Percentiles rank a stretch among this genome's conserved stretches.
Evolutionary conservation across 2,888 invertebrate species (phyloP).

Genomic region (Trichopoda pennipes): DNA sequence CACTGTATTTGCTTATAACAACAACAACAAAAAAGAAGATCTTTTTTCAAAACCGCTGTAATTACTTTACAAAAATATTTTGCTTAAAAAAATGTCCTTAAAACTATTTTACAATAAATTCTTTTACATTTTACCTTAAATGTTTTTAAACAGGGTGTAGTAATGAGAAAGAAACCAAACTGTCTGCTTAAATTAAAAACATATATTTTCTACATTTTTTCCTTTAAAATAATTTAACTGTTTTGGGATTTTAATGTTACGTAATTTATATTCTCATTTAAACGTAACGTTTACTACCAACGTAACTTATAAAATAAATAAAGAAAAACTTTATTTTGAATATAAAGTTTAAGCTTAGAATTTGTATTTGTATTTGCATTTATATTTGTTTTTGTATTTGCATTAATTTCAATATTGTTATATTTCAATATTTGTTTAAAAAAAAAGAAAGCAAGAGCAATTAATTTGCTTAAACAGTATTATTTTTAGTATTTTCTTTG

Average conservation of each 20-base stretch:
- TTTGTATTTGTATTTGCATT: not conserved
- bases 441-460: constrained; percentile 13
- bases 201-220: not conserved
- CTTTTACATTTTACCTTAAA: constrained; percentile 31
- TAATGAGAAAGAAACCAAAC: not conserved
- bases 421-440: constrained; percentile 14
- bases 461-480: not conserved
- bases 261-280: constrained; percentile 2
- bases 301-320: constrained; percentile 13
- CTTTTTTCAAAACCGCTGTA: too few relatives aligned
- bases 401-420: constrained; percentile 20
- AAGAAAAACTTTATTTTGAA: constrained; percentile 14
- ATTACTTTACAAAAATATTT: not conserved
- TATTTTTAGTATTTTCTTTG: not conserved
- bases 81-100: constrained; percentile 1
- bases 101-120: constrained; percentile 41
- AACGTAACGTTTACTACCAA: constrained; percentile 6
- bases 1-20: too few relatives aligned
- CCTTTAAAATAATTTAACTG: not conserved
- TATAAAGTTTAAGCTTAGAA: constrained; percentile 30
- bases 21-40: too few relatives aligned
- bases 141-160: constrained; percentile 4
- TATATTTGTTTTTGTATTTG: not conserved
- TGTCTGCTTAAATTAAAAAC: constrained; percentile 44
- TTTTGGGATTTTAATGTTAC: not conserved